Evolutionary conservation across 2,113 vertebrate genomes (phyloP).

Genomic region (Calyptommatus sinebrachiatus): DNA sequence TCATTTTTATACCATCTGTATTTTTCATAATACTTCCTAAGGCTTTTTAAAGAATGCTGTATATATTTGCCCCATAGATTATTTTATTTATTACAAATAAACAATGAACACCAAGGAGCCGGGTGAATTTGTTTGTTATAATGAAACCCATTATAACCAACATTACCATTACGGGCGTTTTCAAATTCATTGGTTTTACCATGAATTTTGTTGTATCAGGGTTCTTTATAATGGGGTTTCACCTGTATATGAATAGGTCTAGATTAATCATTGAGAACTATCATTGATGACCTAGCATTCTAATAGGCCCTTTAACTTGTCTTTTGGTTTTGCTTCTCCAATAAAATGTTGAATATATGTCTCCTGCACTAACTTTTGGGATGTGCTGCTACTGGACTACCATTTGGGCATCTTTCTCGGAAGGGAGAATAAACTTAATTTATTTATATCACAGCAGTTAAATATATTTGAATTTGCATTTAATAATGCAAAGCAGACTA

Average conservation of each 20-base stretch:
- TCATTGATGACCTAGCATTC: not conserved
- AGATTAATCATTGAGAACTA: slow-evolving; percentile 8
- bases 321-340: not conserved
- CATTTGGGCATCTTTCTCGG: slow-evolving; percentile 24
- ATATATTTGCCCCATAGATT: not conserved
- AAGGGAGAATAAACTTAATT: slow-evolving; percentile 18
- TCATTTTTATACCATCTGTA: not conserved
- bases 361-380: slow-evolving; percentile 48
- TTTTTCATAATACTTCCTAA: not conserved
- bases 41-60: not conserved
- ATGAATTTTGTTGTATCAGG: too few relatives aligned
- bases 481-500: slow-evolving; percentile 22
- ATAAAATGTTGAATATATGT: slow-evolving; percentile 45
- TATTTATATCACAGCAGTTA: slow-evolving; percentile 43
- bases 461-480: slow-evolving; percentile 23
- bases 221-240: too few relatives aligned
- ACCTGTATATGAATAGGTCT: slow-evolving; percentile 12
- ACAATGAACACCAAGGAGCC: too few relatives aligned
- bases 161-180: too few relatives aligned
- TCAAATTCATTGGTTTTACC: too few relatives aligned
- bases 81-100: slow-evolving; percentile 24
- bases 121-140: too few relatives aligned
- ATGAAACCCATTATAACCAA: too few relatives aligned
- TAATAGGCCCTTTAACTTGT: not conserved
- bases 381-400: slow-evolving; percentile 47